Evolutionary conservation across 2,113 vertebrate genomes (phyloP).

Genomic region (Pogona vitticeps): DNA sequence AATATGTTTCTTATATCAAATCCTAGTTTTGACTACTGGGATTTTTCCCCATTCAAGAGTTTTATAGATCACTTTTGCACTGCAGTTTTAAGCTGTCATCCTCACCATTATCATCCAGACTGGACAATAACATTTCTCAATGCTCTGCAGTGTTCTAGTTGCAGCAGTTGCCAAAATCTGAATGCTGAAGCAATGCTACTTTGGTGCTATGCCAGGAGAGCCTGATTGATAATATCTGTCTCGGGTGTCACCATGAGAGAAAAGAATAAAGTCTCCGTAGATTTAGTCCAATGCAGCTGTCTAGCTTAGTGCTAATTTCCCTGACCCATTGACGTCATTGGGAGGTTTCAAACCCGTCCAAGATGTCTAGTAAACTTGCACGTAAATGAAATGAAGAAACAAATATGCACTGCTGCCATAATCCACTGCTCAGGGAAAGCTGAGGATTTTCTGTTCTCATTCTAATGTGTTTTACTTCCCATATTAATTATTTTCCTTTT

Average conservation of each 20-base stretch:
- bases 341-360: conserved; percentile 69
- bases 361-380: conserved; percentile 55
- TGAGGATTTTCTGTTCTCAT: conserved; percentile 32
- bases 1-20: background rate
- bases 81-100: conserved; percentile 29
- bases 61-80: accelerated
- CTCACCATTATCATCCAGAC: conserved; percentile 26
- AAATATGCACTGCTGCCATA: conserved; percentile 46
- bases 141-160: conserved; percentile 34
- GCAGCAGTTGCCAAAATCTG: conserved; percentile 33
- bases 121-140: conserved; percentile 2
- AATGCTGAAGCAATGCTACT: conserved; percentile 54
- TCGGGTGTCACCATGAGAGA: conserved; percentile 66
- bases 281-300: conserved; percentile 67
- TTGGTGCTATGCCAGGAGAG: conserved; percentile 52
- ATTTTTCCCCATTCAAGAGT: background rate
- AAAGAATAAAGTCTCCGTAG: conserved; percentile 67
- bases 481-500: conserved; percentile 33
- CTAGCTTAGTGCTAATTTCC: conserved; percentile 68
- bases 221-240: conserved; percentile 71
- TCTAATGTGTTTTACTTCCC: conserved; percentile 40
- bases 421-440: background rate
- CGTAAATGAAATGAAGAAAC: conserved; percentile 46
- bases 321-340: conserved; percentile 79
- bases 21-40: accelerated